Conservation (phyloP, 1,140 invertebrate species). For the Sminthurinus signatus region DNA sequence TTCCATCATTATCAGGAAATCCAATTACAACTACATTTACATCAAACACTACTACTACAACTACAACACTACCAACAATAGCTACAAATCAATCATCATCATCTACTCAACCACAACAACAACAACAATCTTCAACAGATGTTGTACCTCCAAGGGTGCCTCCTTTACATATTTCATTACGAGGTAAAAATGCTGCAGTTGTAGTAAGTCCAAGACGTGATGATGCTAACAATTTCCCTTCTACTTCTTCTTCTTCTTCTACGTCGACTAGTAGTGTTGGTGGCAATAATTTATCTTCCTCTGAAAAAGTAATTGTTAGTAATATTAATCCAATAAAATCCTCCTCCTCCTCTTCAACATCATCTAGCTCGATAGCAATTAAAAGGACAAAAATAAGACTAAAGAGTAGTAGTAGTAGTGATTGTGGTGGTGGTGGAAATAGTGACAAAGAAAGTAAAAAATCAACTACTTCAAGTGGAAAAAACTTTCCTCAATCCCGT, state of each 20-base stretch:
- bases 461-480: slow-evolving; percentile 10
- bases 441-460: slow-evolving; percentile 10
- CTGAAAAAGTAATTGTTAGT: not conserved
- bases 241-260: not conserved
- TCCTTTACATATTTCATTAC: slow-evolving; percentile 77
- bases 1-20: too few species aligned
- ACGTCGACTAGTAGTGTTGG: not conserved
- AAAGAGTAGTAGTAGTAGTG: slow-evolving; percentile 28
- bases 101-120: not conserved
- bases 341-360: not conserved
- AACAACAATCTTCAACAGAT: slow-evolving; percentile 15
- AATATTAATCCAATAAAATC: slow-evolving; percentile 1
- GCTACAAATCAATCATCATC: too few species aligned
- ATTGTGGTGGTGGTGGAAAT: too few species aligned
- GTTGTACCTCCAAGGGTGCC: slow-evolving; percentile 72
- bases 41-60: too few species aligned
- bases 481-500: slow-evolving; percentile 20
- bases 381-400: slow-evolving; percentile 24
- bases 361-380: not conserved
- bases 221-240: slow-evolving; percentile 17
- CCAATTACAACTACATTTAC: too few species aligned
- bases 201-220: slow-evolving; percentile 74
- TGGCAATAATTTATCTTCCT: not conserved
- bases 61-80: too few species aligned
- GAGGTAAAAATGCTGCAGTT: slow-evolving; percentile 77